Evolutionary conservation across 2,113 vertebrate species (phyloP), one percentile per base, ranked within the genome.

Genomic region (Siniperca chuatsi): DNA sequence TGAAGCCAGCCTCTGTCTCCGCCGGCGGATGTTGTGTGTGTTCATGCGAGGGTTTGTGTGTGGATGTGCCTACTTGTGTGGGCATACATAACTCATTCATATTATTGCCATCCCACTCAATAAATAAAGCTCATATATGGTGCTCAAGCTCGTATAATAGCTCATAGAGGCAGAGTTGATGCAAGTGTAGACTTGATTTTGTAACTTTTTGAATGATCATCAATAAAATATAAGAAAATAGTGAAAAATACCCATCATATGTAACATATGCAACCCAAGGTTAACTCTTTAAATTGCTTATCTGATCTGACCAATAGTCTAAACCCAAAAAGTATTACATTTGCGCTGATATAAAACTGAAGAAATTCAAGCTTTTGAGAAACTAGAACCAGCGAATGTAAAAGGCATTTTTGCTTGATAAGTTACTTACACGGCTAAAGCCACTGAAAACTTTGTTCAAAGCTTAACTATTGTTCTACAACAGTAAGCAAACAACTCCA

Each of bases 1-100:
- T 82, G 88, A 80, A 77, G 86, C 58, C 83, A 68, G 74, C 76
- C 80, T 80, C 81, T 75, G 78, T 91, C 82, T 90, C 84, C 71
- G 64, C 72, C 21, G 37, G 42, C 67, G 54, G 70, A 18, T n/a
- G n/a, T 20, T 55, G 52, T 57, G 37, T 76, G 40, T 78, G 37
- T 82, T 40, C 21, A 8, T 71, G 25, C 40, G 55, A 4, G 50
- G 25, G 61, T 48, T 54, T 81, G 37, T 76, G 21, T 77, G 84
- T 82, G 35, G 54, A 50, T 40, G 68, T 57, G 87, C 83, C 87
- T 87, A 70, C 77, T 44, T 58, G 50, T 83, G 90, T 90, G 79
- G 84, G 87, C 69, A 52, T 40, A 70, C 40, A 82, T 70, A 91
- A 83, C 69, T 81, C 83, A 80, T 83, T 90, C 79, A 82, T 74